Percentiles rank a stretch among this genome's conserved stretches.
phyloP scores from a whole-genome alignment of 2,797 vertebrate genomes.

The Neosilurus hyrtlii region DNA sequence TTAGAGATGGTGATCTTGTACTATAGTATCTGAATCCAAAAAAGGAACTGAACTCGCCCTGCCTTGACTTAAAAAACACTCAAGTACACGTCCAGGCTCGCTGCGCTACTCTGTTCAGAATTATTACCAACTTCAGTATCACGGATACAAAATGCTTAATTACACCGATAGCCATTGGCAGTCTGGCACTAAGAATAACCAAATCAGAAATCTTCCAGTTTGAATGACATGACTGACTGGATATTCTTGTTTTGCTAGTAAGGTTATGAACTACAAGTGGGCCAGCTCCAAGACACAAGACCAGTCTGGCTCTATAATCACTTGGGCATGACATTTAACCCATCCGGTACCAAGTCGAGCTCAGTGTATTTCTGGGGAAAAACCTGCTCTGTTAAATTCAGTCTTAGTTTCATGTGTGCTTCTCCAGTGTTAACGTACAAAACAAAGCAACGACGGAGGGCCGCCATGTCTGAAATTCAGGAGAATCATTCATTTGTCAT shows the following conservation, averaged over 20 bases:
- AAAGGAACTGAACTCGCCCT: not conserved
- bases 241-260: not conserved
- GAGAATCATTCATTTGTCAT: no score
- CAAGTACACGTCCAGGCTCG: not conserved
- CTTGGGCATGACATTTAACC: not conserved
- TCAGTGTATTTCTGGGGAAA: not conserved
- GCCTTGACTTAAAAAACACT: not conserved
- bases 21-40: not conserved
- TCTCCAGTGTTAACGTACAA: not conserved
- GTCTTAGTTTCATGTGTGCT: not conserved
- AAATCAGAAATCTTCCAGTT: not conserved
- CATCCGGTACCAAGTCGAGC: not conserved
- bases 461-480: no score
- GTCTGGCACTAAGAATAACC: not conserved
- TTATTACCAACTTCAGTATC: not conserved
- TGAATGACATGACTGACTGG: not conserved
- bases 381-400: not conserved
- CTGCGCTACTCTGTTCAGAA: not conserved
- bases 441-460: no score
- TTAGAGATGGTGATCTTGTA: not conserved
- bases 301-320: not conserved
- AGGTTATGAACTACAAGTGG: not conserved
- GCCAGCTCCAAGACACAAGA: not conserved
- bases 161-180: not conserved
- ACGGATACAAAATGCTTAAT: not conserved